Percentiles rank a stretch among this genome's conserved stretches.
These are phyloP conservation scores for Troides aeacus DNA, from an alignment of 2,888 invertebrate species.

Conservation along the genomic window DNA sequence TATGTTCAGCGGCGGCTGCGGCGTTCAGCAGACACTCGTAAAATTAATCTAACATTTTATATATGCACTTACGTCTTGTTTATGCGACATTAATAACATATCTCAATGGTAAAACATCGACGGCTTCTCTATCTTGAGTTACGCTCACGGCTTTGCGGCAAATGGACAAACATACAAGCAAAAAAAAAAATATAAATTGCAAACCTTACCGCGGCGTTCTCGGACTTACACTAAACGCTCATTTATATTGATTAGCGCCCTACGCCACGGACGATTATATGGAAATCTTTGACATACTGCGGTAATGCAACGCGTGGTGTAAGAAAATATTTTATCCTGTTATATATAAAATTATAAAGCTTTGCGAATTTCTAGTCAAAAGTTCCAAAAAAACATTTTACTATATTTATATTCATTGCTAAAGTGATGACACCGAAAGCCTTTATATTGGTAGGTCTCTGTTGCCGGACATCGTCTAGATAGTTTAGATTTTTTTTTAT, in stretches of 20 bases:
- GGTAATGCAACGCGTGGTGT: not conserved
- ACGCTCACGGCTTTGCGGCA: constrained; percentile 16
- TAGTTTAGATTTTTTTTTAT: too few relatives aligned
- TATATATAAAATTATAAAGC: not conserved
- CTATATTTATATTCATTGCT: too few relatives aligned
- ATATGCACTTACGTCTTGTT: constrained; percentile 4
- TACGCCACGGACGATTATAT: constrained; percentile 1
- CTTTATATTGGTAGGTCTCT: too few relatives aligned
- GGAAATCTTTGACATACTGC: constrained; percentile 4
- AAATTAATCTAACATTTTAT: not conserved
- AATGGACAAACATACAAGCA: constrained; percentile 9
- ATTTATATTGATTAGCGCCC: constrained; percentile 16
- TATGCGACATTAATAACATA: constrained; percentile 20
- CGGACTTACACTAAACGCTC: not conserved
- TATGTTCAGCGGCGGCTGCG: too few relatives aligned
- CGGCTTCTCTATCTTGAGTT: constrained; percentile 23
- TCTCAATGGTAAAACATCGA: constrained; percentile 8
- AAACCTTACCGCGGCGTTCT: constrained; percentile 8
- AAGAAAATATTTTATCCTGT: constrained; percentile 2
- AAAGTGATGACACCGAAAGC: too few relatives aligned
- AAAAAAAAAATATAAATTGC: constrained; percentile 7
- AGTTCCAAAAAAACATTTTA: too few relatives aligned
- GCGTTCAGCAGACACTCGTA: not conserved
- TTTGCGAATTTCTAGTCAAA: too few relatives aligned
- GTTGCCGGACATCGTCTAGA: too few relatives aligned